Base-by-base conservation (phyloP, 2,888 invertebrate genomes). In the Aphidius colemani region DNA sequence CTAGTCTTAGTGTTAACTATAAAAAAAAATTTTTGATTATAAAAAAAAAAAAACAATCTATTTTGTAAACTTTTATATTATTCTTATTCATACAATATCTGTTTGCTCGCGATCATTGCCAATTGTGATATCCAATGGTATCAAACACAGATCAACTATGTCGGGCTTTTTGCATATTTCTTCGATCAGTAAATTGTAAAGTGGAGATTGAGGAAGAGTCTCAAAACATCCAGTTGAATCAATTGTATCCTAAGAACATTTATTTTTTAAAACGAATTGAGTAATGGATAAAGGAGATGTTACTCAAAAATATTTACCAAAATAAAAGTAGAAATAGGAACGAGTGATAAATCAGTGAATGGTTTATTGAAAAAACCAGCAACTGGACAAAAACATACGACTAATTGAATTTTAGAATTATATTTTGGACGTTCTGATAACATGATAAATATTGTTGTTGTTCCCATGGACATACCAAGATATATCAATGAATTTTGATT, bases 391-490 rank as follows among this genome's bases (percentile, higher is more conserved):
- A 71, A 49, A 44, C 64, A 61, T 10, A 88, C 87, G 66, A 89
- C 89, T 0, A 88, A 85, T 70, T 87, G 85, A 48, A 92, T 84
- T 61, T 88, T 85, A 5, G 67, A 56, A 72, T 91, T 90, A 72
- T 89, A 90, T 72, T 89, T 86, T 0, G 89, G 88, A 70, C 86
- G 83, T 7, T 86, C 85, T 1, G 91, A 89, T 58, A 90, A 84
- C 70, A 90, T 82, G 7, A 89, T 88, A 76, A 89, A 89, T 68
- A 89, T 86, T 72, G 88, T 85, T 0, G 92, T 89, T 0, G 92
- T 91, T 1, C 95, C 95, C 89, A 96, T 94, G 0, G 94, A 95
- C 82, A 95, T 95, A 0, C 95, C 96, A 45, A 95, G 84, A 79
- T 94, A 96, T 71, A 89, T 86, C 39, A 91, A 75, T 55, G 86